These are phyloP conservation scores for Porites evermanni DNA, from an alignment of 92 coral and sea anemone genomes.

Conservation along the genomic window DNA sequence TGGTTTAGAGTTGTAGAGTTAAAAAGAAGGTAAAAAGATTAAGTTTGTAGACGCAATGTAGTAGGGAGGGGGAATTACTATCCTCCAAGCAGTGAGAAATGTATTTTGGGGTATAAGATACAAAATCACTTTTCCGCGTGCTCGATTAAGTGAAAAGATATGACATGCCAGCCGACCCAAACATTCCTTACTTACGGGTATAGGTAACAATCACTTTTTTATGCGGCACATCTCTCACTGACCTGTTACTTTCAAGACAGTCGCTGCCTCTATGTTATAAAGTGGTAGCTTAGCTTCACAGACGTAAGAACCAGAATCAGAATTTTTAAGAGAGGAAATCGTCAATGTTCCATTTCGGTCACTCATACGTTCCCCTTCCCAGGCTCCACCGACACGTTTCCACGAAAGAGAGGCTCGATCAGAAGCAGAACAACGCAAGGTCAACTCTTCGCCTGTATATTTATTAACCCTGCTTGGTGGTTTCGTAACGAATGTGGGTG, in stretches of 20 bases:
- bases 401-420: conserved; percentile 6
- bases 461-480: background rate
- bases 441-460: background rate
- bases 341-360: conserved; percentile 12
- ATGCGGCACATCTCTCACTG: background rate
- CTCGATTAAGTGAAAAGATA: too few species aligned
- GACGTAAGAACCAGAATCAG: conserved; percentile 31
- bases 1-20: too few species aligned
- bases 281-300: conserved; percentile 20
- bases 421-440: conserved; percentile 1
- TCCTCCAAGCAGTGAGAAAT: too few species aligned
- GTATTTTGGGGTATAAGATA: too few species aligned
- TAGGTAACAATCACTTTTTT: background rate
- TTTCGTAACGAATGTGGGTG: background rate
- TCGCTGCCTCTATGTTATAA: background rate
- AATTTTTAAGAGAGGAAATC: background rate
- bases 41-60: too few species aligned
- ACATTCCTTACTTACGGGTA: background rate
- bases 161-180: too few species aligned
- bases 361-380: conserved; percentile 19
- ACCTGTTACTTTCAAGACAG: background rate
- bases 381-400: conserved; percentile 22
- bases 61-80: too few species aligned
- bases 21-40: too few species aligned
- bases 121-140: too few species aligned